Evolutionary conservation across 2,888 invertebrate genomes (phyloP).

Genomic region (Cephus spinipes): DNA sequence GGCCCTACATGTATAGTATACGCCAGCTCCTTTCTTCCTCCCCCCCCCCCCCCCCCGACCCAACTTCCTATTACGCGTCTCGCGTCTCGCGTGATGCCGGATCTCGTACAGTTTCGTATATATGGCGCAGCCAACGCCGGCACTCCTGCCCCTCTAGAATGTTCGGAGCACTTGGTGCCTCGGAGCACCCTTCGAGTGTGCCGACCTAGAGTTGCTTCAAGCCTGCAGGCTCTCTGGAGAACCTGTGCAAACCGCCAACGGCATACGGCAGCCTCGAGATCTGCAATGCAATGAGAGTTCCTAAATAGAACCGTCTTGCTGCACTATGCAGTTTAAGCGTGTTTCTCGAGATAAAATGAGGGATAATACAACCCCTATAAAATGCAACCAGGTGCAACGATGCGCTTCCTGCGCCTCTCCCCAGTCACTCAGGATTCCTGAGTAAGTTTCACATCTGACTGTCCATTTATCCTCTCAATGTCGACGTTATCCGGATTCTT

Average conservation of each 20-base stretch:
- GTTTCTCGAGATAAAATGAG: background rate
- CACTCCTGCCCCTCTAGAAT: background rate
- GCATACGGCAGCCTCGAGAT: conserved; percentile 10
- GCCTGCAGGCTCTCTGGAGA: background rate
- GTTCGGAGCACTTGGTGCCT: background rate
- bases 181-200: background rate
- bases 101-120: conserved; percentile 40
- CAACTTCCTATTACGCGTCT: background rate
- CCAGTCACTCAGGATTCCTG: background rate
- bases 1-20: background rate
- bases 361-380: no score
- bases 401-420: background rate
- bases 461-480: background rate
- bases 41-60: conserved; percentile 15
- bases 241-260: background rate
- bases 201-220: background rate
- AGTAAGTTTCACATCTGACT: background rate
- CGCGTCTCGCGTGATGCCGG: conserved; percentile 27
- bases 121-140: background rate
- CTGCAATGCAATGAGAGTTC: conserved; percentile 11
- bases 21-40: background rate
- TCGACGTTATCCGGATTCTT: background rate
- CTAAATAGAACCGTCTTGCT: background rate
- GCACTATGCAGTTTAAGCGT: background rate
- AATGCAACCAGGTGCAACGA: background rate